Evolutionary conservation across 1,140 invertebrate species (phyloP).

Genomic region (Cotesia glomerata): DNA sequence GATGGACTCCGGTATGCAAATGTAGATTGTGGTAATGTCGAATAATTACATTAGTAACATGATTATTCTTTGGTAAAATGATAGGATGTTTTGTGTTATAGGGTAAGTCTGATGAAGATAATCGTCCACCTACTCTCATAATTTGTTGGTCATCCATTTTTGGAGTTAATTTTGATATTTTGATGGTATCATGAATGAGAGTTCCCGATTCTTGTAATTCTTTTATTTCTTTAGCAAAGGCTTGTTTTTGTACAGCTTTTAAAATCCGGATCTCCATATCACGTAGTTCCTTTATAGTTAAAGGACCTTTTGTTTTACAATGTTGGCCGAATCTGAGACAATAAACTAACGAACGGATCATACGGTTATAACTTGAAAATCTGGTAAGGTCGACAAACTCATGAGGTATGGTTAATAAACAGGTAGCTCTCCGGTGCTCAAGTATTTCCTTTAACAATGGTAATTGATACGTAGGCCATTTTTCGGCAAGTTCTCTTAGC

Average conservation of each 20-base stretch:
- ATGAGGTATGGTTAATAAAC: background rate
- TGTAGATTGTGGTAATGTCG: background rate
- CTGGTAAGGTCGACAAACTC: background rate
- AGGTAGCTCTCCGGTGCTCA: background rate
- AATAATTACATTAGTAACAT: conserved; percentile 22
- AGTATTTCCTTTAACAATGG: background rate
- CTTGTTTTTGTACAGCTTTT: background rate
- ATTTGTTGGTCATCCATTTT: too few species aligned
- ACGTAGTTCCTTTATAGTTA: too few species aligned
- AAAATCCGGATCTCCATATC: background rate
- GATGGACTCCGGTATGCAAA: conserved; percentile 14
- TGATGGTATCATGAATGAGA: too few species aligned
- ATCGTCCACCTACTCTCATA: too few species aligned
- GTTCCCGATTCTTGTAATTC: too few species aligned
- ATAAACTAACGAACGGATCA: background rate
- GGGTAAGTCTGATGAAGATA: too few species aligned
- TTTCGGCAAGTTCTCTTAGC: background rate
- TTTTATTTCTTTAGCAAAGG: too few species aligned
- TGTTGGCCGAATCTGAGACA: too few species aligned
- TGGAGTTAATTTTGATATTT: too few species aligned
- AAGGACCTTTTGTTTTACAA: too few species aligned
- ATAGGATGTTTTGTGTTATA: conserved; percentile 28
- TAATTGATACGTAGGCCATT: background rate
- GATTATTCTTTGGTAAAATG: conserved; percentile 22
- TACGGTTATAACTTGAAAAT: background rate